Base-by-base conservation (phyloP, 1,140 invertebrate species). In the Atopsyche davidsoni region DNA sequence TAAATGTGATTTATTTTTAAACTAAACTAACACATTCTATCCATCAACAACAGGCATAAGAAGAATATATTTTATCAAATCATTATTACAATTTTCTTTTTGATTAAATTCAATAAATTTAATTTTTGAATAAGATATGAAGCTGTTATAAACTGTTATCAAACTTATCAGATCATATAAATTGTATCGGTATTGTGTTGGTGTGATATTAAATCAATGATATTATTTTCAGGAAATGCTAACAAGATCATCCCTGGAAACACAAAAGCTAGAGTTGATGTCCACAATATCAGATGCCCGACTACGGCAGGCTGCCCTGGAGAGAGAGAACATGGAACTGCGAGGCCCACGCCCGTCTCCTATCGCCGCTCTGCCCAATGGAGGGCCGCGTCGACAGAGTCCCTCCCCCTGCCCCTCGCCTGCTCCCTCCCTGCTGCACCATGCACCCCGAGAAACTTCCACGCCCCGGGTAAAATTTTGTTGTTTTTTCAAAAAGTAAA, bases 201-300 rank as follows among this genome's bases (percentile, higher is more conserved):
- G n/a, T n/a, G n/a, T n/a, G n/a, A n/a, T n/a, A n/a, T n/a, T n/a
- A n/a, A n/a, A n/a, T n/a, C n/a, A n/a, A n/a, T n/a, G 24, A 28
- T 7, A 28, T 43, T 10, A 10, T 36, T 48, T 65, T 6, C 63
- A 92, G 88, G 89, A 92, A 78, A 80, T 93, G 68, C 69, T 94
- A 46, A 85, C 85, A 18, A 77, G 87, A 43, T 92, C 91, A 14
- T 86, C 87, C 7, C 66, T 95, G 34, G 92, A 96, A 73, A 95
- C 90, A 0, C 92, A 96, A 67, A 96, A 96, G 66, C 69, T 96
- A 51, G 92, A 96, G 68, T 69, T 97, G 34, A 78, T 96, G 72
- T 89, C 86, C 51, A 89, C 93, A 55, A 78, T 96, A 46, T 92
- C 90, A 38, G 89, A 92, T 63, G 75, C 96, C 54, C 89, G 95